These are phyloP conservation scores for Lutjanus erythropterus DNA, from an alignment of 2,113 vertebrate species.

Conservation along the genomic window DNA sequence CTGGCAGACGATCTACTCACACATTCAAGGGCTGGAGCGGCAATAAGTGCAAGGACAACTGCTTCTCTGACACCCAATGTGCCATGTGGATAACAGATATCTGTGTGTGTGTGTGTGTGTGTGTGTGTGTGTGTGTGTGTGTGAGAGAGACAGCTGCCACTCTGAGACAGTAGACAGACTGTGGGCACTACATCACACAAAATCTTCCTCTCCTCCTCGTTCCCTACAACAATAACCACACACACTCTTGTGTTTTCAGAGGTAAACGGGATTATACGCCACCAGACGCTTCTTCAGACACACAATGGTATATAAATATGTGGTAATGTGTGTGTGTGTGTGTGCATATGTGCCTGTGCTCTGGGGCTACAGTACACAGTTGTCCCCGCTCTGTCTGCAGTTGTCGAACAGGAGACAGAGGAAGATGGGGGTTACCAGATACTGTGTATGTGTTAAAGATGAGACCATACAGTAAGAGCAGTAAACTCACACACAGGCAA, in stretches of 20 bases:
- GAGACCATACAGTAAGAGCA: not conserved
- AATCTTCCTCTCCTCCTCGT: constrained; percentile 40
- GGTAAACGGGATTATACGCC: constrained; percentile 53
- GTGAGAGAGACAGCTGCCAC: constrained; percentile 60
- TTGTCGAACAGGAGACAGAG: constrained; percentile 5
- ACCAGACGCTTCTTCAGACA: constrained; percentile 38
- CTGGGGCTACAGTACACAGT: constrained; percentile 14
- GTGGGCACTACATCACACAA: constrained; percentile 60
- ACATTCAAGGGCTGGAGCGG: constrained; percentile 29
- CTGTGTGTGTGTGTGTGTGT: constrained; percentile 9
- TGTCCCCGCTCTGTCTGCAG: constrained; percentile 32
- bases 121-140: constrained; percentile 14
- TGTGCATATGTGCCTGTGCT: constrained; percentile 8
- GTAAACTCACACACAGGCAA: not conserved
- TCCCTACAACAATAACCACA: constrained; percentile 33
- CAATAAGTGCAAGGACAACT: constrained; percentile 61
- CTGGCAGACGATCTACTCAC: constrained; percentile 4
- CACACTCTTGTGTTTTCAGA: constrained; percentile 36
- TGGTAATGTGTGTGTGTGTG: not conserved
- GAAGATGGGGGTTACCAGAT: not conserved
- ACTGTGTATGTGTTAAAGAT: constrained; percentile 1
- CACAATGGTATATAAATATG: constrained; percentile 3
- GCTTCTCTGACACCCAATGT: constrained; percentile 56
- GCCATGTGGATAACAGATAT: constrained; percentile 31
- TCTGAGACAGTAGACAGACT: constrained; percentile 55